These are phyloP conservation scores for Ooceraea biroi DNA, from an alignment of 1,140 invertebrate species.

Conservation along the genomic window DNA sequence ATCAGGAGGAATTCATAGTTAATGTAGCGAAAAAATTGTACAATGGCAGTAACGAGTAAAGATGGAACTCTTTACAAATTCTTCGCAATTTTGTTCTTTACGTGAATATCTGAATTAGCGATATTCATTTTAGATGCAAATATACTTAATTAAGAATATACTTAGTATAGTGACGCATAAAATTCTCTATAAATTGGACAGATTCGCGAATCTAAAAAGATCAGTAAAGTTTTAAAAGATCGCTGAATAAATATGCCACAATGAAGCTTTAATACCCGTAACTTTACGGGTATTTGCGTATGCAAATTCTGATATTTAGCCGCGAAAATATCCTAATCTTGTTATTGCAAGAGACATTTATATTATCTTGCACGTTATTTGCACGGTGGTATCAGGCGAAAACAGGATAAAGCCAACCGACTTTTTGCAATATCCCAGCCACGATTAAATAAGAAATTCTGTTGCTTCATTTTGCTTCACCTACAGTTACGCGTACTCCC, in stretches of 20 bases:
- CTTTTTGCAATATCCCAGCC: not conserved
- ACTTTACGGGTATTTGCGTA: not conserved
- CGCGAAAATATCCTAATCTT: constrained; percentile 10
- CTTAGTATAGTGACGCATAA: not conserved
- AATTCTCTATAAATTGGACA: constrained; percentile 7
- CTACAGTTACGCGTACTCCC: not conserved
- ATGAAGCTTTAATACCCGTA: not conserved
- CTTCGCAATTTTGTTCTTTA: not conserved
- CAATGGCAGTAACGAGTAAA: constrained; percentile 12
- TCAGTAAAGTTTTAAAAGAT: too few species aligned
- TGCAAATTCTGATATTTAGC: not conserved
- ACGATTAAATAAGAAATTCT: not conserved
- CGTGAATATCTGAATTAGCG: not conserved
- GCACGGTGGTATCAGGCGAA: not conserved
- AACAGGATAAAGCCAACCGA: not conserved
- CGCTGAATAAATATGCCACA: constrained; percentile 23
- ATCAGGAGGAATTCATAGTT: not conserved
- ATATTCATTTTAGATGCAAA: not conserved
- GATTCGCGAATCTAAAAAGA: not conserved
- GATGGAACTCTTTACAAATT: not conserved
- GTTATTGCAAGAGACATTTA: not conserved
- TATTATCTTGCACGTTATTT: constrained; percentile 3
- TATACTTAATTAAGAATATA: not conserved
- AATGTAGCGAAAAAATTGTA: constrained; percentile 12
- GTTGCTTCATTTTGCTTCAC: not conserved